phyloP scores from a whole-genome alignment of 1,140 invertebrate genomes.

The Grapholita molesta region DNA sequence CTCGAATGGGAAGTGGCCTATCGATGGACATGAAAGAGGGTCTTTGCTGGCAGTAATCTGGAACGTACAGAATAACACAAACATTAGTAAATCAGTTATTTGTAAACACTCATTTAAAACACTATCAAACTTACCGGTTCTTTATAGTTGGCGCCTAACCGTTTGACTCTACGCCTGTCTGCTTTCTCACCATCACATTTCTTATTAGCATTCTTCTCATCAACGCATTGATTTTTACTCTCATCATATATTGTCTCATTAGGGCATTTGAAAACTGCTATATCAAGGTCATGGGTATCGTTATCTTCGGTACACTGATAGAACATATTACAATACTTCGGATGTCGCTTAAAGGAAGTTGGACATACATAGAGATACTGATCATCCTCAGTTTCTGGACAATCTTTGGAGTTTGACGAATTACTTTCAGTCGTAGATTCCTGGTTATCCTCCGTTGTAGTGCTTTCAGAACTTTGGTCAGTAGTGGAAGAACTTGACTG shows the following conservation, averaged over 20 bases:
- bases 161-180: constrained; percentile 76
- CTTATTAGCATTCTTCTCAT: constrained; percentile 78
- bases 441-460: constrained; percentile 46
- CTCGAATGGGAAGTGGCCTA: constrained; percentile 84
- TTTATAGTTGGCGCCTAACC: constrained; percentile 72
- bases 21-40: constrained; percentile 80
- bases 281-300: constrained; percentile 83
- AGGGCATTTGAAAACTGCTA: constrained; percentile 86
- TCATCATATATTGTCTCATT: constrained; percentile 88
- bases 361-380: constrained; percentile 87
- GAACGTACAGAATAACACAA: constrained; percentile 49
- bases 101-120: not conserved
- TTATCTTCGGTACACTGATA: constrained; percentile 87
- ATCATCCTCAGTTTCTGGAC: constrained; percentile 79
- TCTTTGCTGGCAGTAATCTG: constrained; percentile 80
- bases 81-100: constrained; percentile 9
- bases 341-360: constrained; percentile 89
- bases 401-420: constrained; percentile 47
- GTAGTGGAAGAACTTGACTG: constrained; percentile 31
- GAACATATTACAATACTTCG: constrained; percentile 90
- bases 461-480: constrained; percentile 31
- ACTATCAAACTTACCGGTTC: constrained; percentile 78
- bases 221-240: constrained; percentile 83
- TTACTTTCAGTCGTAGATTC: constrained; percentile 44
- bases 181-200: constrained; percentile 79